Base-by-base conservation (phyloP, 2,797 vertebrate species). In the Amblyraja radiata region DNA sequence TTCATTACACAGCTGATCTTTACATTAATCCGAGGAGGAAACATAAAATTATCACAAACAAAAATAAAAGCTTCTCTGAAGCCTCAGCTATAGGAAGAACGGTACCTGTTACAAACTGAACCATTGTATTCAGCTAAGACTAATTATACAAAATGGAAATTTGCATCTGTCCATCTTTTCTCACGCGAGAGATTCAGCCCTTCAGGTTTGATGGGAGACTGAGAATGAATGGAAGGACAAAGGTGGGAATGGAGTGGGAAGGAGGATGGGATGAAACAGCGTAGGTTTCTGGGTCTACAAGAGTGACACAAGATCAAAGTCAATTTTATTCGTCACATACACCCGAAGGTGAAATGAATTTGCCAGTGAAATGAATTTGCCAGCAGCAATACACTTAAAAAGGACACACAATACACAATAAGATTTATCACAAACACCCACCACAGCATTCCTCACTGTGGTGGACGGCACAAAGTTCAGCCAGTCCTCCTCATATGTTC, bases 1-100 rank as follows among this genome's bases (percentile, higher is more conserved):
- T 84, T 84, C 81, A 84, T 84, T 84, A 84, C 9, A 28, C 11
- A 84, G 65, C 65, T 84, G 23, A 84, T 84, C 25, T 28, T 84
- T 61, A 84, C 9, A 2, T 46, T 58, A 46, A 83, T 83, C 80
- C 46, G 23, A 84, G 81, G 23, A 84, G 54, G 81, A 84, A 84
- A 84, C 81, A 84, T 63, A 25, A 84, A 61, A 54, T 84, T 63
- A n/a, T 58, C 46, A 13, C 54, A 61, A 61, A n/a, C 80, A 83
- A 16, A 84, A 84, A 25, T 58, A 84, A 84, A 61, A 10, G 25
- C 46, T 25, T 68, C 81, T 58, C 54, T 63, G 28, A 61, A 61
- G 81, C 28, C 58, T 25, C 54, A 61, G 23, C 54, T 61, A 54
- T 10, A 13, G 81, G 23, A 8, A 28, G 23, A 61, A 58, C 25